Evolutionary conservation across 2,888 invertebrate species (phyloP).

Genomic region (Epistrophe eligans): DNA sequence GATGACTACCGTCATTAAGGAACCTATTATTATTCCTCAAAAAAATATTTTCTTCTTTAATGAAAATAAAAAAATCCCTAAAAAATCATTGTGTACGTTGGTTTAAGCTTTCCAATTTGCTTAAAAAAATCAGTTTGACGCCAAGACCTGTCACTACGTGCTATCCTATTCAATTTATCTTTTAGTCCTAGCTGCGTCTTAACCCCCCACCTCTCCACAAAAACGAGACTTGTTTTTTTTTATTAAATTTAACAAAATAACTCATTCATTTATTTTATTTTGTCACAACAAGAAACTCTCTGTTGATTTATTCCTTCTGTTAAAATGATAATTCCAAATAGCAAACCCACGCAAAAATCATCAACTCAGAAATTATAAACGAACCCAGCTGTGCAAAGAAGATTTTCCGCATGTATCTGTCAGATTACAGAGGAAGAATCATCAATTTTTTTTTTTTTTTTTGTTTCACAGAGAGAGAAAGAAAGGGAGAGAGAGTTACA

Average conservation of each 20-base stretch:
- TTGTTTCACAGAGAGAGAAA: no score
- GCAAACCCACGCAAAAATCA: constrained; percentile 39
- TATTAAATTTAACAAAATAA: constrained; percentile 17
- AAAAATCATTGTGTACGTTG: background rate
- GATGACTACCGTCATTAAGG: background rate
- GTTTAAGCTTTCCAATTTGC: background rate
- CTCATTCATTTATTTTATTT: constrained; percentile 17
- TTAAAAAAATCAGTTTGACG: background rate
- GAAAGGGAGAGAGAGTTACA: background rate
- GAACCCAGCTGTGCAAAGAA: constrained; percentile 41
- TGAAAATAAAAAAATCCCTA: background rate
- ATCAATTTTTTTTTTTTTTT: constrained; percentile 24
- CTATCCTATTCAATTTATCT: background rate
- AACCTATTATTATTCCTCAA: background rate
- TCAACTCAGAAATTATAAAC: constrained; percentile 37
- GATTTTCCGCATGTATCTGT: constrained; percentile 51
- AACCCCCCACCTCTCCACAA: background rate
- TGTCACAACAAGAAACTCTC: constrained; percentile 18
- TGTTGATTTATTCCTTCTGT: constrained; percentile 63
- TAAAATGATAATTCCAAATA: constrained; percentile 57
- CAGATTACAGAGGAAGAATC: constrained; percentile 27
- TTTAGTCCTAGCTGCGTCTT: background rate
- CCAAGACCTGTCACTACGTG: background rate
- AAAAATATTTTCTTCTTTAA: background rate
- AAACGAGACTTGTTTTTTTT: background rate